A percentile compares a stretch with the other conserved stretches of the same genome.
phyloP scores from a whole-genome alignment of 2,113 vertebrate species.

The Hydrochoerus hydrochaeris region DNA sequence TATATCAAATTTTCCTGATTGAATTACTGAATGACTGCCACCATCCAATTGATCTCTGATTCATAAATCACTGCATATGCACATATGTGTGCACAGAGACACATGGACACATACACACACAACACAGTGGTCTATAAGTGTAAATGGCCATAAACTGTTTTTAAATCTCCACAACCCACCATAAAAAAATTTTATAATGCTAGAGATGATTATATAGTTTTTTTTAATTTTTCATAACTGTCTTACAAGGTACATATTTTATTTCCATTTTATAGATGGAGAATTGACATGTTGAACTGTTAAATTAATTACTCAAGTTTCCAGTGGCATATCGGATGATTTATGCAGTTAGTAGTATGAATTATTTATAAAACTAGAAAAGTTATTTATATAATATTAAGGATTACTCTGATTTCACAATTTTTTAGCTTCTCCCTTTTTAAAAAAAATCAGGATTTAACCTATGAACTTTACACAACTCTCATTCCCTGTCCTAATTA shows the following conservation, averaged over 20 bases:
- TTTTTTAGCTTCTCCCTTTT: background rate
- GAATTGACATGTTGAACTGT: background rate
- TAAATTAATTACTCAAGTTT: background rate
- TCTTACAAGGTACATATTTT: background rate
- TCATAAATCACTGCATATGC: background rate
- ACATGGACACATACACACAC: background rate
- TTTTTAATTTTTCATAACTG: background rate
- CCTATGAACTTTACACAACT: background rate
- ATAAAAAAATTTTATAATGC: background rate
- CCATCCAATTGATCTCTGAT: background rate
- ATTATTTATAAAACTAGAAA: background rate
- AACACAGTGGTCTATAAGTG: background rate
- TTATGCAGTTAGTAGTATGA: background rate
- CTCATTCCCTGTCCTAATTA: background rate
- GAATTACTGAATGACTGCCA: background rate
- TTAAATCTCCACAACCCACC: background rate
- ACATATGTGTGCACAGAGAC: rapidly evolving
- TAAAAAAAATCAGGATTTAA: background rate
- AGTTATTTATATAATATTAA: background rate
- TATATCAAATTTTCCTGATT: background rate
- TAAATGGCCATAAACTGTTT: background rate
- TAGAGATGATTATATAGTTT: background rate
- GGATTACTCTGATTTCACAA: background rate
- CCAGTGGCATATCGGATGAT: background rate
- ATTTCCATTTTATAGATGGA: background rate